Percentiles rank a stretch among this genome's conserved stretches.
phyloP scores from a whole-genome alignment of 2,888 invertebrate species.

The Oscheius myriophilus region DNA sequence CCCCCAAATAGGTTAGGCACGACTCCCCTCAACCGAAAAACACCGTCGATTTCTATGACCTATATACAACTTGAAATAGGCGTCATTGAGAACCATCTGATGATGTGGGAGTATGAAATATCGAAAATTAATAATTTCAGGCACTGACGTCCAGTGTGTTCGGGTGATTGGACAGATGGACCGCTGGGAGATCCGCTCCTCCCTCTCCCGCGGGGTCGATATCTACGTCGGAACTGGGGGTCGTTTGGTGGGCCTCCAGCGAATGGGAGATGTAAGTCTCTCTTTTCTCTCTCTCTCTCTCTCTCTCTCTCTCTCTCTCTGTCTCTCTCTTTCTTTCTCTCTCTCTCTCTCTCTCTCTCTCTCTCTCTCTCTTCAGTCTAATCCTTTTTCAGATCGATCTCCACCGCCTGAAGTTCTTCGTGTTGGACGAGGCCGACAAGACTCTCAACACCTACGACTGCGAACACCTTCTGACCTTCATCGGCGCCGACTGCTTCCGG shows the following conservation, averaged over 20 bases:
- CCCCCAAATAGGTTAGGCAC: too few species aligned
- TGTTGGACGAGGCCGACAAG: slow-evolving; percentile 85
- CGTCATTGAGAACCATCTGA: too few species aligned
- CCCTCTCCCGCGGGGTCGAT: slow-evolving; percentile 76
- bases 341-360: not conserved
- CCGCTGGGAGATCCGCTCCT: not conserved
- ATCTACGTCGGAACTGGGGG: slow-evolving; percentile 82
- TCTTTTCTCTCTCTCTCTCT: too few species aligned
- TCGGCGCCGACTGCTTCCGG: not conserved
- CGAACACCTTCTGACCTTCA: slow-evolving; percentile 36
- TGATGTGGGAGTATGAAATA: not conserved
- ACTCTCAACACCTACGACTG: slow-evolving; percentile 82
- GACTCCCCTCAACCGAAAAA: too few species aligned
- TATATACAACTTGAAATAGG: too few species aligned
- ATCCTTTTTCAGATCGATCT: slow-evolving; percentile 72
- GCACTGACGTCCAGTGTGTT: slow-evolving; percentile 36
- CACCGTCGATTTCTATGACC: too few species aligned
- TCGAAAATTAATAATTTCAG: slow-evolving; percentile 22
- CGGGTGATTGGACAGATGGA: slow-evolving; percentile 50
- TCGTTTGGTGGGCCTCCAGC: slow-evolving; percentile 78
- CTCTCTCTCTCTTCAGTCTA: not conserved
- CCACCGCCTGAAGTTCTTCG: slow-evolving; percentile 77
- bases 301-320: too few species aligned
- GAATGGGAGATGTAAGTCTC: not conserved
- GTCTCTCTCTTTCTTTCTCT: not conserved